phyloP scores from a whole-genome alignment of 2,797 vertebrate genomes.

The Galaxias olidus region DNA sequence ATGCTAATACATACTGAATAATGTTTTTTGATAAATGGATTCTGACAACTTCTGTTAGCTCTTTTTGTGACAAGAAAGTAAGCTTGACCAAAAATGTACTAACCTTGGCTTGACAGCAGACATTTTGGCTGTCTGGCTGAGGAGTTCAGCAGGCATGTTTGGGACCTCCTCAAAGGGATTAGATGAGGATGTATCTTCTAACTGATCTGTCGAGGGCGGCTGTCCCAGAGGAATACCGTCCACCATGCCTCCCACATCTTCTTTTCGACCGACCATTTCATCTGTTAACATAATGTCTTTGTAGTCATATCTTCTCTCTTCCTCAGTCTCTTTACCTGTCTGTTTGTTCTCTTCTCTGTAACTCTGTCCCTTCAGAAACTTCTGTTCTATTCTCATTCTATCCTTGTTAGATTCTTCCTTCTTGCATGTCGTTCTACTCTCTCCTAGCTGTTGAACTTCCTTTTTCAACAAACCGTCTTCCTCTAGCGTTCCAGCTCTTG shows the following conservation, averaged over 20 bases:
- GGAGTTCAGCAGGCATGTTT: conserved; percentile 23
- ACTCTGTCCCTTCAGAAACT: background rate
- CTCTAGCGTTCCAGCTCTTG: conserved; percentile 41
- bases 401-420: conserved; percentile 24
- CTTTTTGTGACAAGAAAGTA: no score
- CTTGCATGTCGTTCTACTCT: no score
- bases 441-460: conserved; percentile 12
- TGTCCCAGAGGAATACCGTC: conserved; percentile 16
- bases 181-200: conserved; percentile 48
- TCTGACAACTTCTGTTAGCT: no score
- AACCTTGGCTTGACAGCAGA: conserved; percentile 84
- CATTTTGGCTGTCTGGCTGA: conserved; percentile 56
- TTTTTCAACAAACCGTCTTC: conserved; percentile 61
- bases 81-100: conserved; percentile 44
- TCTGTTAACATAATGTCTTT: conserved; percentile 5
- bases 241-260: conserved; percentile 21
- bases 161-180: conserved; percentile 42
- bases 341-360: background rate
- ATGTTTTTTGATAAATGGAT: no score
- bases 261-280: conserved; percentile 1
- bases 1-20: no score
- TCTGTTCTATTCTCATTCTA: conserved; percentile 40
- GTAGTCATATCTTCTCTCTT: conserved; percentile 5
- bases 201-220: conserved; percentile 41
- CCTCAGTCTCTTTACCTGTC: background rate